Evolutionary conservation across 1,140 invertebrate species (phyloP).

Genomic region (Trypoxylus dichotomus): DNA sequence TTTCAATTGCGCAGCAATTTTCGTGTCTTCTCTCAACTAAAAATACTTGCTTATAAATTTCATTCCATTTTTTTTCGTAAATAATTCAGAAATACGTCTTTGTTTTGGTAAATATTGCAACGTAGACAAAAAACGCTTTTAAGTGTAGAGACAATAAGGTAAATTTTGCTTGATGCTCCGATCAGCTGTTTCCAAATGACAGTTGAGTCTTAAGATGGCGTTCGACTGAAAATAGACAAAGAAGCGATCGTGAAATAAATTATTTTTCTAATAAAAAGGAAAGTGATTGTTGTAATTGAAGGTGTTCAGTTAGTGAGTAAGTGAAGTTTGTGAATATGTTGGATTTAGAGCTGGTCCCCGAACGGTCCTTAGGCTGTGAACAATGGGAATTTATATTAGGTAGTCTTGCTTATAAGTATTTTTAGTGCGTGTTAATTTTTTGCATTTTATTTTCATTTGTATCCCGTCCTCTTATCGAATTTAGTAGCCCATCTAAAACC

Average conservation of each 20-base stretch:
- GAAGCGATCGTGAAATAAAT: constrained; percentile 37
- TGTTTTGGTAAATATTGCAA: constrained; percentile 32
- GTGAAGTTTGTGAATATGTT: constrained; percentile 68
- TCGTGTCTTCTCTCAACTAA: background rate
- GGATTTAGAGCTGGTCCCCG: constrained; percentile 93
- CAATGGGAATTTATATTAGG: constrained; percentile 97
- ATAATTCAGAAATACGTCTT: constrained; percentile 30
- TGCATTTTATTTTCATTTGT: constrained; percentile 12
- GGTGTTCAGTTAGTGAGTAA: constrained; percentile 23
- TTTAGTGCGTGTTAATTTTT: constrained; percentile 37
- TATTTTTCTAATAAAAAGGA: constrained; percentile 33
- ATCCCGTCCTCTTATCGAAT: background rate
- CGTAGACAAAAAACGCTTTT: background rate
- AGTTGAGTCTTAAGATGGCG: constrained; percentile 42
- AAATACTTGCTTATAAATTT: background rate
- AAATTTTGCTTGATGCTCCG: background rate
- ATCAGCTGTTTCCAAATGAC: constrained; percentile 44
- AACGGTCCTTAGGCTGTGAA: constrained; percentile 92
- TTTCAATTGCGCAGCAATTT: background rate
- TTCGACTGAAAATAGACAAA: constrained; percentile 40
- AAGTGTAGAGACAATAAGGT: background rate
- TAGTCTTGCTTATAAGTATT: constrained; percentile 58
- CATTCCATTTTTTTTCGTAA: background rate
- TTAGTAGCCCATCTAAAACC: background rate
- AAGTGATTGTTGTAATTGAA: constrained; percentile 34